Percentiles rank a stretch among this genome's conserved stretches.
These are phyloP conservation scores for Camponotus vicinus DNA, from an alignment of 1,140 invertebrate species.

Conservation along the genomic window DNA sequence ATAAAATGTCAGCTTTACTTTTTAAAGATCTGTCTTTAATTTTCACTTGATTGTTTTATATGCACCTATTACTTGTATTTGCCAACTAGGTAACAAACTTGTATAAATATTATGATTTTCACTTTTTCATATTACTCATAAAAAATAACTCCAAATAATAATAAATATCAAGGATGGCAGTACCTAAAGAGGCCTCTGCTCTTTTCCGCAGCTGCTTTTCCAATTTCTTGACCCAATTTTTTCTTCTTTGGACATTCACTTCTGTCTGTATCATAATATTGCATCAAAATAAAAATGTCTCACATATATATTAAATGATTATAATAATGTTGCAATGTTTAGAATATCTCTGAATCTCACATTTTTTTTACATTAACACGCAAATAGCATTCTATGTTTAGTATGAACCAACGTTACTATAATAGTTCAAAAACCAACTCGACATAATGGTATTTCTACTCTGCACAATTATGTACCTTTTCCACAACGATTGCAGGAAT, in stretches of 20 bases:
- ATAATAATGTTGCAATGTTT: neutral
- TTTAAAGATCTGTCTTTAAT: neutral
- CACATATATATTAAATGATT: neutral
- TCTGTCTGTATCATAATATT: constrained; percentile 83
- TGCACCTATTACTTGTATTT: neutral
- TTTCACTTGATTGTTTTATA: neutral
- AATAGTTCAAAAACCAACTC: neutral
- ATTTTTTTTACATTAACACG: neutral
- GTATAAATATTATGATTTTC: neutral
- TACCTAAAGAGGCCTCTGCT: constrained; percentile 96
- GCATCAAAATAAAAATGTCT: neutral
- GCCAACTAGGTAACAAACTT: neutral
- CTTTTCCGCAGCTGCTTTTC: constrained; percentile 99
- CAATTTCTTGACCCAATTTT: constrained; percentile 98
- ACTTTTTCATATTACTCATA: neutral
- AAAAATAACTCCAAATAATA: neutral
- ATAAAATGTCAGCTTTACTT: neutral
- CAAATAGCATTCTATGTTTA: neutral
- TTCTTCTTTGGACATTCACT: constrained; percentile 92
- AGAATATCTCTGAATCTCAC: neutral
- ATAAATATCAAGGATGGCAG: constrained; percentile 26
- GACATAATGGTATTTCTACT: constrained; percentile 1
- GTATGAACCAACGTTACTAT: neutral
- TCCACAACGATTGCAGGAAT: constrained; percentile 96
- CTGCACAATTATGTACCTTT: constrained; percentile 85